Evolutionary conservation across 35 echinoderm and acorn worm genomes (phyloP), one percentile per base, ranked within the genome.

Genomic region (Stichopus chloronotus): DNA sequence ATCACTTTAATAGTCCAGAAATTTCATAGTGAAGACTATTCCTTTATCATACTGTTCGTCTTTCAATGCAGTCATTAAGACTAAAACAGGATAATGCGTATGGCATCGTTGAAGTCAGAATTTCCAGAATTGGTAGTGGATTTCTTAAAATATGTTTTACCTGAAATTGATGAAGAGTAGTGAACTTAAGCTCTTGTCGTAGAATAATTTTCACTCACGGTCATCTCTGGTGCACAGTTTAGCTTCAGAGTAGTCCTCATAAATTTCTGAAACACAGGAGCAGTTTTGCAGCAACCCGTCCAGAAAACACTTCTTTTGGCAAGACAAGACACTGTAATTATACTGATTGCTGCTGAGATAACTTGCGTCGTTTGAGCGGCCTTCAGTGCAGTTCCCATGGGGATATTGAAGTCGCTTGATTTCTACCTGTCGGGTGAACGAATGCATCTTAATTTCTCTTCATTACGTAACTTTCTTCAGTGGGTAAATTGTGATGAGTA

Each of bases 241-340:
- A 20, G 7, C 22, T 3, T n/a, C 69, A 74, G 19, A 16, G 22
- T 74, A 85, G 7, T 85, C 82, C 4, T 58, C 13, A 8, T 85
- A 85, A 58, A 57, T n/a, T 4, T 85, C 57, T 59, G 82, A 22
- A 5, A 85, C 55, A 58, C 82, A 85, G 17, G 14, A 58, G 55
- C 82, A 85, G 5, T 58, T 53, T 59, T 16, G 16, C 4, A 23
- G 11, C 54, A 85, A 14, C 58, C 9, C 16, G 5, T 85, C 82
- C 14, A 58, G 82, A 56, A 85, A 23, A 20, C 82, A 85, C 58
- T 85, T 85, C 82, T 85, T 85, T 58, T 85, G 54, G 58, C 82
- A 85, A 4, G 82, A 85, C 55, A 58, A 21, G 57, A 85, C 58
- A 19, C 69, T 74, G 17, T 74, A 74, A 74, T n/a, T n/a, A 20